Base-by-base conservation (phyloP, 2,888 invertebrate species). In the Nemotelus nigrinus region DNA sequence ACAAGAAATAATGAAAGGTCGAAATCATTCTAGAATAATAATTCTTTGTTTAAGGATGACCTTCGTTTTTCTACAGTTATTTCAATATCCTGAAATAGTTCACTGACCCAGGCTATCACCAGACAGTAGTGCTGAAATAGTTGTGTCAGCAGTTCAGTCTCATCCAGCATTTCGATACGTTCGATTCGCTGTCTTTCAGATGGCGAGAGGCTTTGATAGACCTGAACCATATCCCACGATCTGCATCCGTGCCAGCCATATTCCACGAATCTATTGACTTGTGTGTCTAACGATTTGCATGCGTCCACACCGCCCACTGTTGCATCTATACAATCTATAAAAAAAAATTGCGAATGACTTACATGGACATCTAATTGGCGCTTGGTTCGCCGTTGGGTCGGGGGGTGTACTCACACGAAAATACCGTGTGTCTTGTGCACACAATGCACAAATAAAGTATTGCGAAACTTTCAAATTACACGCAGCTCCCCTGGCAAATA, bases 111-210 rank as follows among this genome's bases (percentile, higher is more conserved):
- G 83, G 94, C 96, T 79, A 96, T 90, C 81, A 92, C 90, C 83
- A 98, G 92, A 86, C 97, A 97, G 87, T 98, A 98, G 89, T 99
- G 99, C 85, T 95, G 92, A 87, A 99, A 92, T 77, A 99, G 90
- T 88, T 99, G 99, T 80, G 91, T 90, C 82, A 99, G 89, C 81
- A 98, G 89, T 88, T 98, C 98, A 83, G 92, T 91, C 88, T 99
- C 98, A 88, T 99, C 99, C 83, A n/a, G n/a, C 90, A 96, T 94
- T 88, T 99, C 98, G 78, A 98, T 90, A 79, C 90, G 90, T 86
- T 97, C 97, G 78, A 96, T 94, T 82, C 97, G 92, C 83, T 93
- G 92, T 82, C 96, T 90, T 85, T 99, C 98, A 1, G 90, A 89
- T 70, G 90, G 89, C n/a, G 96, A 91, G 83, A 99, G 90, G 80